A percentile compares a stretch with the other conserved stretches of the same genome.
Conservation (phyloP, 2,113 vertebrate species). For the Crotalus viridis region DNA sequence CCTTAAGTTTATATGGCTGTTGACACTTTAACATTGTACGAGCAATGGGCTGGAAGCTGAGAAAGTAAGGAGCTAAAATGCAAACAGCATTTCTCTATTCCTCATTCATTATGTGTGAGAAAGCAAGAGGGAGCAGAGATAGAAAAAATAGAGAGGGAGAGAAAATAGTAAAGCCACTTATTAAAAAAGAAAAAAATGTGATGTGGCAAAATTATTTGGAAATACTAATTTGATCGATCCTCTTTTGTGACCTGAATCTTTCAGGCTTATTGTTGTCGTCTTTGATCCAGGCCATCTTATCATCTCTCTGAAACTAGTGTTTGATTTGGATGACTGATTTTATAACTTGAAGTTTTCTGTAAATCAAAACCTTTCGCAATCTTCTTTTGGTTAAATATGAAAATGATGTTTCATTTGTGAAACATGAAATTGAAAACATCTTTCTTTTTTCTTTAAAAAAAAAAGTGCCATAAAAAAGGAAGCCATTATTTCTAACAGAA, state of each 20-base stretch:
- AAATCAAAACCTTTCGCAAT: conserved; percentile 1
- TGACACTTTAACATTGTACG: neutral
- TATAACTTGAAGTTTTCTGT: neutral
- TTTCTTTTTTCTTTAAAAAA: too few species aligned
- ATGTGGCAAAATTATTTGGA: neutral
- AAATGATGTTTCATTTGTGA: neutral
- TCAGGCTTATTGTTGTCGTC: neutral
- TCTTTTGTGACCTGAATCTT: neutral
- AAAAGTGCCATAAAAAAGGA: neutral
- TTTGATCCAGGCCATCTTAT: neutral
- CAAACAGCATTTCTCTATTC: neutral
- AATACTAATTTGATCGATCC: neutral
- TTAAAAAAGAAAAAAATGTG: neutral
- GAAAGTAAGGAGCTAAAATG: neutral
- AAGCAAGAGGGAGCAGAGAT: neutral
- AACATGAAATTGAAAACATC: conserved; percentile 10
- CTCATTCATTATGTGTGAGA: neutral
- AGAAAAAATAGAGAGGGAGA: neutral
- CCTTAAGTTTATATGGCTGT: neutral
- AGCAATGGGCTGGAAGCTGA: neutral
- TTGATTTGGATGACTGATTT: neutral
- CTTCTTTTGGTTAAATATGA: neutral
- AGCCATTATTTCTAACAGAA: conserved; percentile 19
- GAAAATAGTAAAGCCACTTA: neutral
- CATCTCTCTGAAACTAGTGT: neutral